Evolutionary conservation across 2,888 invertebrate species (phyloP).

Genomic region (Parthenolecanium corni): DNA sequence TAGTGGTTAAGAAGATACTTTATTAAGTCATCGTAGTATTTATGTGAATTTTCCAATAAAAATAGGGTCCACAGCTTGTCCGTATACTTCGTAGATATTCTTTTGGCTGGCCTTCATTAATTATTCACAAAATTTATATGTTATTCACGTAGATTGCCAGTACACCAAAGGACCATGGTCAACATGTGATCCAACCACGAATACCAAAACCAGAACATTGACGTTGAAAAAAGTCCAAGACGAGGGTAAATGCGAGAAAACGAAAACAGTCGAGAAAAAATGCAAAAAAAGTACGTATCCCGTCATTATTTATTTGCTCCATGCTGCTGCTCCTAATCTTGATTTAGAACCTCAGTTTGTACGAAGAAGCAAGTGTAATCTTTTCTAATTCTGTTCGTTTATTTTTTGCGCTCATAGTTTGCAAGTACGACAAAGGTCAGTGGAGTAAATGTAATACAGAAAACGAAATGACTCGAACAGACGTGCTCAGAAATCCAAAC

Average conservation of each 20-base stretch:
- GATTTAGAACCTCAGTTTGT: too few species aligned
- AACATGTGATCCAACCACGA: slow-evolving; percentile 73
- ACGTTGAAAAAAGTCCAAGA: slow-evolving; percentile 64
- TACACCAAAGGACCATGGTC: slow-evolving; percentile 80
- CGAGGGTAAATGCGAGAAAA: slow-evolving; percentile 65
- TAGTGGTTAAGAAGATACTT: too few species aligned
- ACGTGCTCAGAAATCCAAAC: slow-evolving; percentile 61
- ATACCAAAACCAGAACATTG: slow-evolving; percentile 66
- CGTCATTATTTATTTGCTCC: background rate
- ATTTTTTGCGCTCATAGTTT: slow-evolving; percentile 46
- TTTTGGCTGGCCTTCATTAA: too few species aligned
- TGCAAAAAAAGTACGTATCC: slow-evolving; percentile 70
- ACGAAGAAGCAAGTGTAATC: background rate
- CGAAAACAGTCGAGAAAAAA: slow-evolving; percentile 78
- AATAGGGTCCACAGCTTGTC: too few species aligned
- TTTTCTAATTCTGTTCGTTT: too few species aligned
- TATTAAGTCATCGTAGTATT: too few species aligned
- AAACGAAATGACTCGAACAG: slow-evolving; percentile 70
- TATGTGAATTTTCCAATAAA: too few species aligned
- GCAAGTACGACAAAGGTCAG: slow-evolving; percentile 77
- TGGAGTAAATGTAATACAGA: slow-evolving; percentile 74
- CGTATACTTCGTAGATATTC: too few species aligned
- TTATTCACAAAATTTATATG: background rate
- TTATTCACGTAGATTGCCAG: slow-evolving; percentile 50
- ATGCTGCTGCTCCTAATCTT: background rate